Percentiles rank a stretch among this genome's conserved stretches.
phyloP scores from a whole-genome alignment of 1,140 invertebrate species.

The Atopsyche davidsoni region DNA sequence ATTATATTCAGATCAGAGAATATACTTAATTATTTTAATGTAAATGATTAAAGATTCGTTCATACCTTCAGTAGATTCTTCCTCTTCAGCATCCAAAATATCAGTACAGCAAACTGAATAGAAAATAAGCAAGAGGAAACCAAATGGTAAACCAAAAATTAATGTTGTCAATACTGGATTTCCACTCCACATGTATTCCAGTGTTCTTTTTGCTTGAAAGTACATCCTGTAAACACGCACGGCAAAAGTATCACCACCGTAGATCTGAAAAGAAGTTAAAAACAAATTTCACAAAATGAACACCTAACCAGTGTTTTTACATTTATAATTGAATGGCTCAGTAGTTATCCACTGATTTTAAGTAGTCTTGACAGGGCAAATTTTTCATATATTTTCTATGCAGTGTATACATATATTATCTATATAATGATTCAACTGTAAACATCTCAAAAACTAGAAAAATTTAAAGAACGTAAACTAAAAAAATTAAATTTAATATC shows the following conservation, averaged over 20 bases:
- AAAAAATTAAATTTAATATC: too few relatives aligned
- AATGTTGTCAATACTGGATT: constrained; percentile 85
- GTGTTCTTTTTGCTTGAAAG: constrained; percentile 67
- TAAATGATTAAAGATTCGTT: neutral
- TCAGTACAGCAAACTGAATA: constrained; percentile 92
- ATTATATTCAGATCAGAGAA: constrained; percentile 3
- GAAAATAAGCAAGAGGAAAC: constrained; percentile 87
- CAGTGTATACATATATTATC: too few relatives aligned
- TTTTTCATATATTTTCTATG: too few relatives aligned
- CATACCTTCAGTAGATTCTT: constrained; percentile 53
- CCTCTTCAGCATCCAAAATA: constrained; percentile 87
- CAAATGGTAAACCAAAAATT: constrained; percentile 80
- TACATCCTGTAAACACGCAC: constrained; percentile 68
- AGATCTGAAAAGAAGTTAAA: constrained; percentile 51
- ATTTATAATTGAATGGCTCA: too few relatives aligned
- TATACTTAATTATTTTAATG: neutral
- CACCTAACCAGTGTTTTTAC: too few relatives aligned
- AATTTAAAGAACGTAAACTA: too few relatives aligned
- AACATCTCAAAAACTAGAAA: too few relatives aligned
- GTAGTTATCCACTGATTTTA: too few relatives aligned
- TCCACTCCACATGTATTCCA: constrained; percentile 81
- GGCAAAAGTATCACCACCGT: constrained; percentile 72
- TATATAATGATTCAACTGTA: too few relatives aligned
- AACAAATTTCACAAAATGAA: too few relatives aligned
- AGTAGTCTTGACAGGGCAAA: too few relatives aligned